phyloP scores from a whole-genome alignment of 1,140 invertebrate genomes.

The Cyphomyrmex costatus region DNA sequence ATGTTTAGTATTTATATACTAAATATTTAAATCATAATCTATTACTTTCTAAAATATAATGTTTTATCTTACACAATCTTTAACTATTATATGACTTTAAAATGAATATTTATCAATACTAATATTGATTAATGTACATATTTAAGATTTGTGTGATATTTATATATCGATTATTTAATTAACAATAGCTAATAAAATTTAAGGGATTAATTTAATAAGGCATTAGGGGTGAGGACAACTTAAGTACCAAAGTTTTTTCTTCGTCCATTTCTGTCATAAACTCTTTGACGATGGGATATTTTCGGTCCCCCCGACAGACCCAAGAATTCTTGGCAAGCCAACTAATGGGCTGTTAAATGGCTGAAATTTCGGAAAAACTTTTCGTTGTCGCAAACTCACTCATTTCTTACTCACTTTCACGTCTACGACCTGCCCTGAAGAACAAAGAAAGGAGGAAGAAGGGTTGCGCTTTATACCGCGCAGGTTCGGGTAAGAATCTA shows the following conservation, averaged over 20 bases:
- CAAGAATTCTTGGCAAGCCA: constrained; percentile 30
- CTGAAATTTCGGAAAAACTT: constrained; percentile 51
- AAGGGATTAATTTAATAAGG: too few relatives aligned
- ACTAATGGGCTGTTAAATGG: constrained; percentile 50
- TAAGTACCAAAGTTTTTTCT: constrained; percentile 15
- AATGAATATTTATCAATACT: not conserved
- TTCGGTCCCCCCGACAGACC: not conserved
- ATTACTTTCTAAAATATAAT: not conserved
- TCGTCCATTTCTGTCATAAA: constrained; percentile 46
- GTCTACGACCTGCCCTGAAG: not conserved
- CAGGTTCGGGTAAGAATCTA: constrained; percentile 33
- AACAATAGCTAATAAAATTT: constrained; percentile 9
- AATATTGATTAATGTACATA: not conserved
- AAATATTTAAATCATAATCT: not conserved
- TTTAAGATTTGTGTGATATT: not conserved
- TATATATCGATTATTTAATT: not conserved
- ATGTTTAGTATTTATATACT: not conserved
- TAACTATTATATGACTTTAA: not conserved
- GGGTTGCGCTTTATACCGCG: constrained; percentile 45
- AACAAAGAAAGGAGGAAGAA: constrained; percentile 53
- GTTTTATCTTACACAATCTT: not conserved
- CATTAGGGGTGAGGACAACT: not conserved
- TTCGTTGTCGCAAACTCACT: constrained; percentile 8
- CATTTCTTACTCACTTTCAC: not conserved
- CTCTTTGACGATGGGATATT: constrained; percentile 16